Percentiles rank a stretch among this genome's conserved stretches.
Evolutionary conservation across 2,888 invertebrate genomes (phyloP).

Genomic region (Pollenia labialis): DNA sequence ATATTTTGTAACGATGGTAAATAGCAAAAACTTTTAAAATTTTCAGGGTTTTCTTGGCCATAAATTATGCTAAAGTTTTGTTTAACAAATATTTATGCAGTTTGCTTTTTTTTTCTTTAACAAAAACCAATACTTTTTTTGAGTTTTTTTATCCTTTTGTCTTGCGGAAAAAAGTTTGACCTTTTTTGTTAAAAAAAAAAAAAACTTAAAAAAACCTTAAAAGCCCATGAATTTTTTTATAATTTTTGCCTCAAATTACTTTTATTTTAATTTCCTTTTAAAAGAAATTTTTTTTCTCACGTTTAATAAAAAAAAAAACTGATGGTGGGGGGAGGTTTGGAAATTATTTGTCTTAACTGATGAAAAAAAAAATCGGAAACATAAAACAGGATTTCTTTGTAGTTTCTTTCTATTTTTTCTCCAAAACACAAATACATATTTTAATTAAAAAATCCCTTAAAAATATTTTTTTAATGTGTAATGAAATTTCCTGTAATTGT

Average conservation of each 20-base stretch:
- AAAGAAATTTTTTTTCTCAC: not conserved
- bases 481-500: conserved; percentile 15
- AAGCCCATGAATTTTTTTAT: conserved; percentile 5
- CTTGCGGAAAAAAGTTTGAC: conserved; percentile 15
- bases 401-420: not conserved
- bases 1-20: conserved; percentile 4
- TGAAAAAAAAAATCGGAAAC: conserved; percentile 27
- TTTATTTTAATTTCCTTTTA: conserved; percentile 42
- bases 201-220: not conserved
- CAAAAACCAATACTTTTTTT: conserved; percentile 50
- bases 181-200: conserved; percentile 23
- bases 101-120: conserved; percentile 6
- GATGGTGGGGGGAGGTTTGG: no score
- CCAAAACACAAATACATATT: conserved; percentile 58
- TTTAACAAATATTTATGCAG: conserved; percentile 49
- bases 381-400: not conserved
- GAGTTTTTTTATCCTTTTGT: conserved; percentile 7
- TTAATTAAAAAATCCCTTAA: conserved; percentile 39
- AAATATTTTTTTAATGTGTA: conserved; percentile 17
- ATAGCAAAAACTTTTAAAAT: conserved; percentile 31
- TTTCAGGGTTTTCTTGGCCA: conserved; percentile 38
- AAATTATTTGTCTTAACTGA: conserved; percentile 29
- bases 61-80: conserved; percentile 55
- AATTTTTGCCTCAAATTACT: conserved; percentile 22
- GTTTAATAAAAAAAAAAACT: not conserved